These are phyloP conservation scores for Chalcosyrphus nemorum DNA, from an alignment of 2,888 invertebrate genomes.

Conservation along the genomic window DNA sequence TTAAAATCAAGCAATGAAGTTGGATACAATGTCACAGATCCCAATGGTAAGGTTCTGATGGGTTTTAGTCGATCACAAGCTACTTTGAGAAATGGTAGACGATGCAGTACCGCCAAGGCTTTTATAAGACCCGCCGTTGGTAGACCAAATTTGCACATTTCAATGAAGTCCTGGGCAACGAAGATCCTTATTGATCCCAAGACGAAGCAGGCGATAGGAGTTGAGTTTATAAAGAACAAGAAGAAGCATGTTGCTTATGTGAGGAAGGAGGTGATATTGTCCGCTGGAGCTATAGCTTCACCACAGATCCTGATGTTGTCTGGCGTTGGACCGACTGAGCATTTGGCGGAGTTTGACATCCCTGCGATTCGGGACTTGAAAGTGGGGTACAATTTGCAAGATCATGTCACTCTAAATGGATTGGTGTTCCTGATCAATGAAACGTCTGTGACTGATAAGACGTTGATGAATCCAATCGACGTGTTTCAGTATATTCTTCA, in stretches of 20 bases:
- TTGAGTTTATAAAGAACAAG: constrained; percentile 87
- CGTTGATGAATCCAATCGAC: constrained; percentile 83
- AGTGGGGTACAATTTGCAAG: constrained; percentile 92
- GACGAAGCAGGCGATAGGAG: constrained; percentile 85
- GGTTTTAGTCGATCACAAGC: constrained; percentile 89
- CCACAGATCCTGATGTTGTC: constrained; percentile 94
- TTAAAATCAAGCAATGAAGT: constrained; percentile 86
- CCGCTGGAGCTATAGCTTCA: constrained; percentile 92
- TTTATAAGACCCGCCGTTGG: constrained; percentile 87
- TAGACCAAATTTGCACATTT: constrained; percentile 87
- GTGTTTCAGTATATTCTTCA: constrained; percentile 85
- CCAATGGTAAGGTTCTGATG: constrained; percentile 85
- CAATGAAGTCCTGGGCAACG: constrained; percentile 87
- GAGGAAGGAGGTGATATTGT: constrained; percentile 89
- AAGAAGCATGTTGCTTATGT: constrained; percentile 84
- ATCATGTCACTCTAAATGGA: constrained; percentile 89
- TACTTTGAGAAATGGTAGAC: constrained; percentile 87
- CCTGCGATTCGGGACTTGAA: constrained; percentile 86
- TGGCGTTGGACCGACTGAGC: constrained; percentile 88
- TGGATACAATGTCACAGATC: constrained; percentile 88
- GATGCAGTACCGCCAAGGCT: constrained; percentile 91
- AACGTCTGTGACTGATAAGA: constrained; percentile 86
- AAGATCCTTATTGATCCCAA: constrained; percentile 86
- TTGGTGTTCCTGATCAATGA: constrained; percentile 89
- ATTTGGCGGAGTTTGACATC: constrained; percentile 85